Conservation (phyloP, 2,888 invertebrate genomes). For the Elmis aenea region DNA sequence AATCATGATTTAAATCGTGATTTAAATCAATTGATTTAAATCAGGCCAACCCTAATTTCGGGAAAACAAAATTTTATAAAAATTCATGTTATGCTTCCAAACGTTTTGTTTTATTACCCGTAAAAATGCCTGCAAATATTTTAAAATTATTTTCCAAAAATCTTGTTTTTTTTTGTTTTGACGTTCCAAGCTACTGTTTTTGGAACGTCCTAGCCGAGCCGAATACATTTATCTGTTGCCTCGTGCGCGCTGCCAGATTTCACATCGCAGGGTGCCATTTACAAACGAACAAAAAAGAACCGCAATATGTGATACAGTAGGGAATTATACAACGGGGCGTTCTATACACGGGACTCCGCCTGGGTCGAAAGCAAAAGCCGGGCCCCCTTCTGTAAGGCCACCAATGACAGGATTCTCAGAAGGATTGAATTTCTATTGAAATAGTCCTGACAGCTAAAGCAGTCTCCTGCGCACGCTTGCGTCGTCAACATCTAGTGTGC, state of each 20-base stretch:
- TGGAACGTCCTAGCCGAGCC: not conserved
- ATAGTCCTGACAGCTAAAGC: constrained; percentile 25
- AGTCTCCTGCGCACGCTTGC: constrained; percentile 38
- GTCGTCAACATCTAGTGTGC: constrained; percentile 19
- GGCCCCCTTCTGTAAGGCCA: constrained; percentile 15
- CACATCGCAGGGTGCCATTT: constrained; percentile 2
- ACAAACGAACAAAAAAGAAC: not conserved
- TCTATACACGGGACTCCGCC: constrained; percentile 4
- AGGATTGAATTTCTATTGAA: constrained; percentile 28
- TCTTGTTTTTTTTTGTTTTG: constrained; percentile 3
- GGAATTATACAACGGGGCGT: constrained; percentile 1
- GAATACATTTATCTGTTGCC: not conserved
- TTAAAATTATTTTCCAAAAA: too few relatives aligned
- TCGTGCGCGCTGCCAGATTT: too few relatives aligned
- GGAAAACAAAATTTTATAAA: too few relatives aligned
- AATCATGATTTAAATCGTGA: too few relatives aligned
- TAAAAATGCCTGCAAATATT: too few relatives aligned
- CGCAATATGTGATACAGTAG: not conserved
- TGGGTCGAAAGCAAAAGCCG: constrained; percentile 4
- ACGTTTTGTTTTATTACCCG: too few relatives aligned
- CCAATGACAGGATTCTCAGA: constrained; percentile 23
- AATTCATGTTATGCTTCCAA: too few relatives aligned
- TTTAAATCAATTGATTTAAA: too few relatives aligned
- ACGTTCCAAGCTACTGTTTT: not conserved
- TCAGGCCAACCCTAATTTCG: too few relatives aligned